phyloP scores from a whole-genome alignment of 1,140 invertebrate species.

The Drosophila serrata region DNA sequence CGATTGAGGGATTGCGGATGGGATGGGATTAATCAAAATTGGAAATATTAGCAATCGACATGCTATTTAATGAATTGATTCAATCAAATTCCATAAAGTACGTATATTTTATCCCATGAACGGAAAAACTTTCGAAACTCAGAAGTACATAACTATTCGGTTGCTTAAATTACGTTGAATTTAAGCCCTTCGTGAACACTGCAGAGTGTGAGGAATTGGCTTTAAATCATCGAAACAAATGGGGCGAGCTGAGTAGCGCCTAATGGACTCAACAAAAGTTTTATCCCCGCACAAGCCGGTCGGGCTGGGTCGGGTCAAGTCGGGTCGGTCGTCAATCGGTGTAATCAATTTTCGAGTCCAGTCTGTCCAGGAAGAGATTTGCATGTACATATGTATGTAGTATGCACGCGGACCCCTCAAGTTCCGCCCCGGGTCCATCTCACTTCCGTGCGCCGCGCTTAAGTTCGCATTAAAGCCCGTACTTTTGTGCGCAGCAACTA shows the following conservation, averaged over 20 bases:
- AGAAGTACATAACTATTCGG: not conserved
- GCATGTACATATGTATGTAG: too few relatives aligned
- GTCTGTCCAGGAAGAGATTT: slow-evolving; percentile 23
- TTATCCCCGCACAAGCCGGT: slow-evolving; percentile 5
- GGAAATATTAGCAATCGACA: not conserved
- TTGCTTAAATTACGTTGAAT: not conserved
- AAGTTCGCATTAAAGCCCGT: slow-evolving; percentile 12
- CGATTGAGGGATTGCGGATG: not conserved
- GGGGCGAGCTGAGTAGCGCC: slow-evolving; percentile 11
- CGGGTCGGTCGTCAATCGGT: slow-evolving; percentile 1
- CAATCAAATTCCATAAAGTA: too few relatives aligned
- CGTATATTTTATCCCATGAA: not conserved
- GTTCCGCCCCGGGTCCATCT: not conserved
- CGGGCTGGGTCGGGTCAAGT: not conserved
- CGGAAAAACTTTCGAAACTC: not conserved
- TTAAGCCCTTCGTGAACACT: not conserved
- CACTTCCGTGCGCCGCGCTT: not conserved
- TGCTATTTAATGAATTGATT: not conserved
- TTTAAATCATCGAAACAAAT: slow-evolving; percentile 32
- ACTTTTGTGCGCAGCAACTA: slow-evolving; percentile 17
- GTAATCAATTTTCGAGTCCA: slow-evolving; percentile 38
- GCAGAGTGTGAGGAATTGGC: not conserved
- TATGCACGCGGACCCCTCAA: not conserved
- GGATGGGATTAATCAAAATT: not conserved
- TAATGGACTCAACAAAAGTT: slow-evolving; percentile 29